phyloP scores from a whole-genome alignment of 2,888 invertebrate species.

The Digitonthophagus gazella region DNA sequence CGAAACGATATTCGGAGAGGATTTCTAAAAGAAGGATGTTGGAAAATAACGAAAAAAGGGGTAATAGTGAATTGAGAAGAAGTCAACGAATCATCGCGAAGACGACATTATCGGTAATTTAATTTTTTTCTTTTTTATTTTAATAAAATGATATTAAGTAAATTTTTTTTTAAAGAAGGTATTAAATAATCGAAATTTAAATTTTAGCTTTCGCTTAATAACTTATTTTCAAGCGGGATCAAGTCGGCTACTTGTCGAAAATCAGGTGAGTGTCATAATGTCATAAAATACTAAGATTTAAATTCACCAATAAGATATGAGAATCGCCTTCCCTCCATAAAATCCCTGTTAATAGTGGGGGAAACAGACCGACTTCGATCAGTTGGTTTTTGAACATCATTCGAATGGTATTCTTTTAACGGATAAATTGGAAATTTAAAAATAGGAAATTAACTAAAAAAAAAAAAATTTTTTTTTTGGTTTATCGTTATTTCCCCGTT shows the following conservation, averaged over 20 bases:
- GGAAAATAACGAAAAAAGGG: neutral
- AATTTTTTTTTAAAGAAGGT: no score
- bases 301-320: no score
- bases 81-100: neutral
- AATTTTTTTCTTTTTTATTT: neutral
- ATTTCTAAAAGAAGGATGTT: neutral
- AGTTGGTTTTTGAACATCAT: neutral
- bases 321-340: no score
- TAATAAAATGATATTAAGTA: no score
- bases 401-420: neutral
- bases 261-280: conserved; percentile 29
- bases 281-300: no score
- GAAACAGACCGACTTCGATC: no score
- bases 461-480: no score
- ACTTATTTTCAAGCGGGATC: conserved; percentile 30
- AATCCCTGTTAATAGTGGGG: no score
- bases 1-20: conserved; percentile 1
- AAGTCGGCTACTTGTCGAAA: conserved; percentile 27
- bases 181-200: no score
- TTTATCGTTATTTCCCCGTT: no score
- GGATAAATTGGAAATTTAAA: no score
- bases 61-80: conserved; percentile 1
- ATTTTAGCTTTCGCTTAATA: conserved; percentile 34
- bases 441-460: no score
- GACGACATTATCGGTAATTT: neutral